Base-by-base conservation (phyloP, 2,113 vertebrate species). In the Machaerirhynchus nigripectus region DNA sequence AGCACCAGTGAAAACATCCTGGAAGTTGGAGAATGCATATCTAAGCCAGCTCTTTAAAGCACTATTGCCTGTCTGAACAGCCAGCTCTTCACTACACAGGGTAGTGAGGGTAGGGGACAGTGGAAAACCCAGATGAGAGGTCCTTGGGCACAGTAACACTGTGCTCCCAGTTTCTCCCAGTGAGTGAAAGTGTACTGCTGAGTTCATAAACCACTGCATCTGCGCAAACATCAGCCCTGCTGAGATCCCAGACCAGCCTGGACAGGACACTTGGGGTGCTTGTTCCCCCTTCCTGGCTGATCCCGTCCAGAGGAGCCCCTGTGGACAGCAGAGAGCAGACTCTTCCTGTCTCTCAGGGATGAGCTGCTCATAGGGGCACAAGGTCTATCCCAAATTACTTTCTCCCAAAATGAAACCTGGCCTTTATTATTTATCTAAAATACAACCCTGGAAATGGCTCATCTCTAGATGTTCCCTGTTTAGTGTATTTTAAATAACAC, bases 401-500 rank as follows among this genome's bases (percentile, higher is more conserved):
- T 73, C 64, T 80, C 68, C 33, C 9, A 15, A 31, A 83, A 96
- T 0, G 0, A 94, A 93, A 10, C 39, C 28, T 26, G 28, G 30
- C 33, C 79, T 71, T 91, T 87, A 27, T 65, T 81, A 63, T 73
- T 92, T 91, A 52, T 76, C 59, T 83, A 57, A 95, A 95, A 87
- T 52, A 44, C 61, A 91, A 26, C 20, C 21, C 33, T 63, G 80
- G 83, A 87, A 77, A 57, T 50, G 49, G 42, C 70, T 67, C 60
- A 92, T 86, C 71, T 60, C 59, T 68, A 84, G 64, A 84, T 1
- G 13, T 87, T 90, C 84, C 22, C n/a, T 63, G 63, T 94, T 96
- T 90, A 96, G 93, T 95, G 69, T 87, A 95, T 83, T 98, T 97
- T 96, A 96, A 97, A 97, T 80, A 96, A 94, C 95, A 97, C 89